Conservation (phyloP, 2,888 invertebrate genomes). For the Diachrysia chrysitis region DNA sequence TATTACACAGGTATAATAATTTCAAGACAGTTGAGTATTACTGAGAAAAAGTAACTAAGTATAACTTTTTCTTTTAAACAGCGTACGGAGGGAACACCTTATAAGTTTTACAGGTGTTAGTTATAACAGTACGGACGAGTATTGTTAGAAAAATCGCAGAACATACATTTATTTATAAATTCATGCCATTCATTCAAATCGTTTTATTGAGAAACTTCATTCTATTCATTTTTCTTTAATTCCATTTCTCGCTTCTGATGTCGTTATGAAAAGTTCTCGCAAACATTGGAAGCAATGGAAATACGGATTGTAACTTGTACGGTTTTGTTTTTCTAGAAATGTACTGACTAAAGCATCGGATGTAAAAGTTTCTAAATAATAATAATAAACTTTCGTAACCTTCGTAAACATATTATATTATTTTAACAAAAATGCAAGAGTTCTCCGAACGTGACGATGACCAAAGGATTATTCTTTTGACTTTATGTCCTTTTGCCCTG, state of each 20-base stretch:
- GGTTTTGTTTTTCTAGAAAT: no score
- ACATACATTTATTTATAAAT: constrained; percentile 13
- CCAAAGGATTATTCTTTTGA: no score
- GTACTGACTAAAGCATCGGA: no score
- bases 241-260: neutral
- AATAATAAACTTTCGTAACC: no score
- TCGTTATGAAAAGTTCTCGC: no score
- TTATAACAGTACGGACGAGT: constrained; percentile 10
- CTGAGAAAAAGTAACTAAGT: neutral
- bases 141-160: constrained; percentile 15
- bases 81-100: constrained; percentile 15
- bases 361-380: no score
- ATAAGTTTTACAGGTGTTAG: constrained; percentile 29
- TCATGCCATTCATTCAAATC: constrained; percentile 39
- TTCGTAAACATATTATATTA: no score
- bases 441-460: no score
- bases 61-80: constrained; percentile 20
- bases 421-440: no score
- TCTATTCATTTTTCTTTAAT: neutral
- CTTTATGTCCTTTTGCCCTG: no score
- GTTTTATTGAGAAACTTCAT: constrained; percentile 6
- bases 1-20: constrained; percentile 8
- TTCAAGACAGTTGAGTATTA: constrained; percentile 16
- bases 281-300: no score
- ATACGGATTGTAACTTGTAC: no score